Conservation (phyloP, 2,888 invertebrate genomes). For the Pimpla rufipes region DNA sequence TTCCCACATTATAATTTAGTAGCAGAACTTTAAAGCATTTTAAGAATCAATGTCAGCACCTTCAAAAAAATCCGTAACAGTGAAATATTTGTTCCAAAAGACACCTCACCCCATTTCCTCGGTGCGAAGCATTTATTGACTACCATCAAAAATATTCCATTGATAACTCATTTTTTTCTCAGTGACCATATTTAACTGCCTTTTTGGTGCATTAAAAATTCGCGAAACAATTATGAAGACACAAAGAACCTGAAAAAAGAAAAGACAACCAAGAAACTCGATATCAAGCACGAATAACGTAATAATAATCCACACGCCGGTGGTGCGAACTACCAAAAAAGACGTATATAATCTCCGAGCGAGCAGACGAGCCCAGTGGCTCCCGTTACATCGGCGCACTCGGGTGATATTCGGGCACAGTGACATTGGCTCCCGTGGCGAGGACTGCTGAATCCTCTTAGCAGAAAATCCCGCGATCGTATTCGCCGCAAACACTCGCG, state of each 20-base stretch:
- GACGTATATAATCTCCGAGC: constrained; percentile 9
- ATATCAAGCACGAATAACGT: background rate
- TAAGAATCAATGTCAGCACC: no score
- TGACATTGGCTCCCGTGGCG: constrained; percentile 21
- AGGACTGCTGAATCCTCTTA: constrained; percentile 53
- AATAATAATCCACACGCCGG: background rate
- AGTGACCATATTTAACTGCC: background rate
- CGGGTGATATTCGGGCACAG: constrained; percentile 22
- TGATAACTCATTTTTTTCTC: no score
- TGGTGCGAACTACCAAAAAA: constrained; percentile 23
- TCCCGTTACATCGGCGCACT: constrained; percentile 24
- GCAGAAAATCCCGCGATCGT: constrained; percentile 29
- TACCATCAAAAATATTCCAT: no score
- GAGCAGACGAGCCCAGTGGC: constrained; percentile 9
- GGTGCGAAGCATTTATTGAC: no score
- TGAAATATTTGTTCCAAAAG: no score
- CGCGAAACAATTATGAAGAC: background rate
- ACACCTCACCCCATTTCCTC: no score
- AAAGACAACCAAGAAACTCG: background rate
- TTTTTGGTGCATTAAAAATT: background rate
- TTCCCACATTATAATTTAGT: no score
- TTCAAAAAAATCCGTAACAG: no score
- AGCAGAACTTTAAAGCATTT: no score
- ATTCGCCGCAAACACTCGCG: constrained; percentile 36
- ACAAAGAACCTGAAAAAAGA: background rate